Conservation (phyloP, 2,113 vertebrate genomes). For the Hylia prasina region DNA sequence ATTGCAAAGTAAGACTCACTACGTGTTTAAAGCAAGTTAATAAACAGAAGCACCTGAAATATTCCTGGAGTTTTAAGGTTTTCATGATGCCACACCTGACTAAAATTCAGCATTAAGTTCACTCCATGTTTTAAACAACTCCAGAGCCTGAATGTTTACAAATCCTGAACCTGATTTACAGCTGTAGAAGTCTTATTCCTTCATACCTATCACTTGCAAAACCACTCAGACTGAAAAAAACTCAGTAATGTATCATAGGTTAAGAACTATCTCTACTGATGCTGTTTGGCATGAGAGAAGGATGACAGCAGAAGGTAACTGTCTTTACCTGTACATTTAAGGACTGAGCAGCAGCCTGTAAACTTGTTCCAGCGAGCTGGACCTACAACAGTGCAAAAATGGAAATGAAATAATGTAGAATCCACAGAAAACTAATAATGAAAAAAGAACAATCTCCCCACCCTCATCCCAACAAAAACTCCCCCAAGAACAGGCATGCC, state of each 20-base stretch:
- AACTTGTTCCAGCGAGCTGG: slow-evolving; percentile 83
- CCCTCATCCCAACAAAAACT: not conserved
- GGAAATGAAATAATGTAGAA: slow-evolving; percentile 20
- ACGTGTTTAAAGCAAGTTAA: not conserved
- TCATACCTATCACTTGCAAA: not conserved
- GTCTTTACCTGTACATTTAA: slow-evolving; percentile 80
- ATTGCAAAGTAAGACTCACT: not conserved
- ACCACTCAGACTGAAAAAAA: not conserved
- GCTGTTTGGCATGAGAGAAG: not conserved
- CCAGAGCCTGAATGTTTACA: not conserved
- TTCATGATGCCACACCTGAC: not conserved
- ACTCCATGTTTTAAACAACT: not conserved
- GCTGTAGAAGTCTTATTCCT: not conserved
- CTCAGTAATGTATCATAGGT: not conserved
- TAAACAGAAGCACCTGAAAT: not conserved
- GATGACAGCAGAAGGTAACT: not conserved
- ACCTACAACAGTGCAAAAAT: slow-evolving; percentile 72
- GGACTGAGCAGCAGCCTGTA: slow-evolving; percentile 83
- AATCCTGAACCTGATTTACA: not conserved
- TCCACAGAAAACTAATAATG: not conserved
- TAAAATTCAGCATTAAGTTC: not conserved
- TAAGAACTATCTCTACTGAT: not conserved
- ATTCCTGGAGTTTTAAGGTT: not conserved
- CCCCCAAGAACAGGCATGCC: not conserved
- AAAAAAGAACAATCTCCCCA: not conserved